These are phyloP conservation scores for Oryzias javanicus DNA, from an alignment of 2,113 vertebrate genomes.

Conservation along the genomic window DNA sequence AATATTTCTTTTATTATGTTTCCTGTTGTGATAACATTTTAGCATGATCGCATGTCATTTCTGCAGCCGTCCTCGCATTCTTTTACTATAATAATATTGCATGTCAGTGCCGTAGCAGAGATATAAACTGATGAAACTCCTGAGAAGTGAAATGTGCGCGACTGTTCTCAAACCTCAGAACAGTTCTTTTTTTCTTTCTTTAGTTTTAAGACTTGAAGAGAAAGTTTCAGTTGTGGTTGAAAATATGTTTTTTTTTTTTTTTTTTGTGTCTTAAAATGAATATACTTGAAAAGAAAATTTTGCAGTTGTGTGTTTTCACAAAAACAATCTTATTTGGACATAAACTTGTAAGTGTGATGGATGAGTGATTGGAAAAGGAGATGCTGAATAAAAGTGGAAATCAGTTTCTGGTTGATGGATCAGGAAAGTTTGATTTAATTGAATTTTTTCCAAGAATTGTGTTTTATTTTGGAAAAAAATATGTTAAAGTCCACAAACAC, in stretches of 20 bases:
- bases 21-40: conserved; percentile 20
- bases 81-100: conserved; percentile 32
- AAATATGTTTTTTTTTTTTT: background rate
- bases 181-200: conserved; percentile 9
- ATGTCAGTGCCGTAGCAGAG: conserved; percentile 39
- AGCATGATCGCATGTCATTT: conserved; percentile 50
- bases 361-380: conserved; percentile 9
- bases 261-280: conserved; percentile 34
- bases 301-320: conserved; percentile 17
- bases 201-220: background rate
- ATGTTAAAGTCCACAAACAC: too few species aligned
- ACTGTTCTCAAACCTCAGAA: conserved; percentile 4
- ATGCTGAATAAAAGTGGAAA: conserved; percentile 28
- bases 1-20: background rate
- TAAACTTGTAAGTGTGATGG: conserved; percentile 1
- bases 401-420: background rate
- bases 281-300: conserved; percentile 39
- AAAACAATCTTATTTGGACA: conserved; percentile 14
- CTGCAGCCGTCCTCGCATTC: conserved; percentile 23
- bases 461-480: background rate
- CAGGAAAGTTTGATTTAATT: background rate
- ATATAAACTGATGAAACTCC: background rate
- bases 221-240: conserved; percentile 1
- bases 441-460: conserved; percentile 7
- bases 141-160: background rate